A percentile compares a stretch with the other conserved stretches of the same genome.
phyloP scores from a whole-genome alignment of 2,113 vertebrate species.

The Promerops cafer region DNA sequence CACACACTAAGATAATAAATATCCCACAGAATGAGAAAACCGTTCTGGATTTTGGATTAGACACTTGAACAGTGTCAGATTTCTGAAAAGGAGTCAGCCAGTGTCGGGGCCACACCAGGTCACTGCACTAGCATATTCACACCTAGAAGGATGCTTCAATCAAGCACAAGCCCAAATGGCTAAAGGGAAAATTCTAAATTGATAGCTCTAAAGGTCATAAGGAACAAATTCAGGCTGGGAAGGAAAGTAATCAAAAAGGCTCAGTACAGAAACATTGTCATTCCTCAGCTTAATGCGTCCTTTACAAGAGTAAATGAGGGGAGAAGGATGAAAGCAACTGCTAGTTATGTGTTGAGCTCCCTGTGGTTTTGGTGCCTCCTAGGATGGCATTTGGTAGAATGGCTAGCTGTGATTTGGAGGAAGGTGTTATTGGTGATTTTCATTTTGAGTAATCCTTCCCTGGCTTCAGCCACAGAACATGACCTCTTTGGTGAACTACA shows the following conservation, averaged over 20 bases:
- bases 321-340: conserved; percentile 65
- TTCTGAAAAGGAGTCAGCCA: background rate
- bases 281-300: conserved; percentile 63
- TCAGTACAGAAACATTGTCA: conserved; percentile 12
- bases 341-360: conserved; percentile 15
- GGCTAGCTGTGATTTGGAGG: background rate
- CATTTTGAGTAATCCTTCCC: background rate
- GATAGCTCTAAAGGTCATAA: conserved; percentile 65
- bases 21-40: background rate
- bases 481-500: background rate
- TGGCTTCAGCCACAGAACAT: background rate
- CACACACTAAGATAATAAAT: background rate
- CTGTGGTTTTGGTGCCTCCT: background rate
- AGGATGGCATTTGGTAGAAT: background rate
- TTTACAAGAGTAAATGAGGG: conserved; percentile 64
- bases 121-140: background rate
- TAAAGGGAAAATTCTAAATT: conserved; percentile 40
- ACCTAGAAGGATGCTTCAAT: conserved; percentile 25
- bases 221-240: conserved; percentile 51
- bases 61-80: background rate
- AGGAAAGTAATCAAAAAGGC: conserved; percentile 64
- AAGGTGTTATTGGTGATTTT: background rate
- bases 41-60: background rate
- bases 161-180: conserved; percentile 38
- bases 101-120: background rate